Percentiles rank a stretch among this genome's conserved stretches.
Evolutionary conservation across 2,888 invertebrate species (phyloP).

Genomic region (Agrochola lota): DNA sequence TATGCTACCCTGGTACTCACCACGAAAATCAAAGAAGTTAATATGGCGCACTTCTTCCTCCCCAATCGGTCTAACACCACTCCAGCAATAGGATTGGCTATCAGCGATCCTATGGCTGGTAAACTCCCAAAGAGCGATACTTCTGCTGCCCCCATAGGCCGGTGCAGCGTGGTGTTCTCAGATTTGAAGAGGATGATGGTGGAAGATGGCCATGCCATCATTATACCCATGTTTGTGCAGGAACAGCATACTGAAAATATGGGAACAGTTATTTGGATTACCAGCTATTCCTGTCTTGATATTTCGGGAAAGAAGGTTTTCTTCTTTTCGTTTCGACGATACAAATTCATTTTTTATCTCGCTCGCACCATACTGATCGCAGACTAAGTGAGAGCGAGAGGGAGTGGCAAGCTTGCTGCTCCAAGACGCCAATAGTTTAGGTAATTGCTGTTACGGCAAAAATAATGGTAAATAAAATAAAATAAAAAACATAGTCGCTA

Average conservation of each 20-base stretch:
- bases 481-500: too few relatives aligned
- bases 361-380: too few relatives aligned
- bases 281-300: not conserved
- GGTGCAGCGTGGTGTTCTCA: slow-evolving; percentile 76
- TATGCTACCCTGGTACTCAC: slow-evolving; percentile 69
- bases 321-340: too few relatives aligned
- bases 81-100: slow-evolving; percentile 75
- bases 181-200: slow-evolving; percentile 79
- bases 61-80: slow-evolving; percentile 76
- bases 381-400: too few relatives aligned
- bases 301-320: too few relatives aligned
- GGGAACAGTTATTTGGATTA: not conserved
- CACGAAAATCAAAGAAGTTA: slow-evolving; percentile 70
- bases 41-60: slow-evolving; percentile 74
- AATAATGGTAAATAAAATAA: too few relatives aligned
- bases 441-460: too few relatives aligned
- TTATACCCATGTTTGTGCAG: slow-evolving; percentile 76
- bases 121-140: slow-evolving; percentile 78
- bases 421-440: too few relatives aligned
- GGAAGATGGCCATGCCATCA: slow-evolving; percentile 82
- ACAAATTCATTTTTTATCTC: too few relatives aligned
- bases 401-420: too few relatives aligned
- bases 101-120: slow-evolving; percentile 76
- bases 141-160: slow-evolving; percentile 79
- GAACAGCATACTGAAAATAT: slow-evolving; percentile 77